Evolutionary conservation across 2,888 invertebrate genomes (phyloP).

Genomic region (Cylloceria caligata): DNA sequence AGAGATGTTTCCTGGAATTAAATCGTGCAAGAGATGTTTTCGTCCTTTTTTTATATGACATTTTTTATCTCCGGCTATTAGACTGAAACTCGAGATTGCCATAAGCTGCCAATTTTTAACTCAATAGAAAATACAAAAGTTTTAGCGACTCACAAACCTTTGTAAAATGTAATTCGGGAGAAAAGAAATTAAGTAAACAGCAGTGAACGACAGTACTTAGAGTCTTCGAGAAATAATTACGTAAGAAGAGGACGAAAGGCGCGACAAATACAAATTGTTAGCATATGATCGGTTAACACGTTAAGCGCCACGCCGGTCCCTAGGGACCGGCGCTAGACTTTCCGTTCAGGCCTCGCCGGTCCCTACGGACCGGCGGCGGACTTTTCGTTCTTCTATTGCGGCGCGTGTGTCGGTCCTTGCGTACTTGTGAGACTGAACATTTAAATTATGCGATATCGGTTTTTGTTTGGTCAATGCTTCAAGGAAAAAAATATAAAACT

Average conservation of each 20-base stretch:
- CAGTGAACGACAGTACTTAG: conserved; percentile 34
- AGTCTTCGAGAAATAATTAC: conserved; percentile 60
- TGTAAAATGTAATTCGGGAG: conserved; percentile 1
- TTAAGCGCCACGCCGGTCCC: too few relatives aligned
- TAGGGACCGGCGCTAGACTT: too few relatives aligned
- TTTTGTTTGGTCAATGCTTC: too few relatives aligned
- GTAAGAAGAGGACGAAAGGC: conserved; percentile 44
- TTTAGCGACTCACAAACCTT: conserved; percentile 41
- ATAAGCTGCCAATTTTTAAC: conserved; percentile 47
- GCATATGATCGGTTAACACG: conserved; percentile 50
- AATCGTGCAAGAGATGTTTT: background rate
- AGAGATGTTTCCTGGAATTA: too few relatives aligned
- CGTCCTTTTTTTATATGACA: conserved; percentile 4
- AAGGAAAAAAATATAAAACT: too few relatives aligned
- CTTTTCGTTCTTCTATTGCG: too few relatives aligned
- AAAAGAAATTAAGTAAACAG: background rate
- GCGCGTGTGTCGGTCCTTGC: too few relatives aligned
- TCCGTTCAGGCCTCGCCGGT: too few relatives aligned
- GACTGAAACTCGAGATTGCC: conserved; percentile 6
- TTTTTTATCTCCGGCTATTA: background rate
- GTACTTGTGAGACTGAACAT: too few relatives aligned
- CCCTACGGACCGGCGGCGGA: too few relatives aligned
- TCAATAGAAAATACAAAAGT: conserved; percentile 34
- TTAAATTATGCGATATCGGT: too few relatives aligned
- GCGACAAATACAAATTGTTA: conserved; percentile 29